Base-by-base conservation (phyloP, 2,797 vertebrate species). In the Falco peregrinus region DNA sequence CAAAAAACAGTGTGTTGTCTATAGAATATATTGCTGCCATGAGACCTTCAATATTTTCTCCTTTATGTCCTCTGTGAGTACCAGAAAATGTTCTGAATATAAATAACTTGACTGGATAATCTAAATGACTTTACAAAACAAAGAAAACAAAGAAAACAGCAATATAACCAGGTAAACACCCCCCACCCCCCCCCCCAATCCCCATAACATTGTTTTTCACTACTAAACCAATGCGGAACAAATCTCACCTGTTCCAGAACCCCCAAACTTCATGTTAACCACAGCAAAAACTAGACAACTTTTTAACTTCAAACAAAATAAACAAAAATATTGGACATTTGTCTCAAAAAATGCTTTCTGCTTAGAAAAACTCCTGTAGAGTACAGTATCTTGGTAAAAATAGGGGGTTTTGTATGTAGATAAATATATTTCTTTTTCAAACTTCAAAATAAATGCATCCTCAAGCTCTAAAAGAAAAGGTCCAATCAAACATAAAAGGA, bases 11-110 rank as follows among this genome's bases (percentile, higher is more conserved):
- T 1, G 15, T 59, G 43, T 41, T 87, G 24, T 43, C 80, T 37
- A 56, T 21, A 11, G 39, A 41, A 63, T 39, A 70, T 75, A 89
- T 11, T 86, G 54, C n/a, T 88, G 74, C 73, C 76, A 33, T 48
- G 78, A 92, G 57, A 88, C 69, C 78, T 93, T 95, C 91, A 91
- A 5, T 88, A 94, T 96, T 94, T 95, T 83, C 60, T 97, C 54
- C 67, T 88, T 2, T 60, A 80, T 43, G 69, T 79, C 65, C 87
- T 95, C 84, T 92, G 47, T 92, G 88, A 93, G 84, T 56, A 92
- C 28, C 65, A 89, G 76, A 93, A 90, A 96, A 90, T 41, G 35
- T 51, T 95, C 68, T 86, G 73, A 93, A 85, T 75, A 82, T 22
- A 75, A 94, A 53, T 70, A 90, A 86, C 33, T 70, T n/a, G 14